Base-by-base conservation (phyloP, 1,140 invertebrate species). In the Drosophila asahinai region DNA sequence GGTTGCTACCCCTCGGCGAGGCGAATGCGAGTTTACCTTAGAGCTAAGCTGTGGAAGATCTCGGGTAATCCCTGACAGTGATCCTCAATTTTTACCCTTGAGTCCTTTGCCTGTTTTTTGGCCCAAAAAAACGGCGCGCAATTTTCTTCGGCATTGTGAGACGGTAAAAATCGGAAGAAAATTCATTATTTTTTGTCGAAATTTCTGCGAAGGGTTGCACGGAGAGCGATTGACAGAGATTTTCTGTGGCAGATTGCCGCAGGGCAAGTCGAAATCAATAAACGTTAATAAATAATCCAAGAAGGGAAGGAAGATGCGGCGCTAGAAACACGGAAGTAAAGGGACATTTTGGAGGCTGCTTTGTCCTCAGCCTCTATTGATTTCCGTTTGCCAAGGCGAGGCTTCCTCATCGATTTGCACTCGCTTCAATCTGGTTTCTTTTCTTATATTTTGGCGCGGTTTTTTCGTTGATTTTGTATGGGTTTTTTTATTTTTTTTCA, bases 51-150 rank as follows among this genome's bases (percentile, higher is more conserved):
- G 89, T 89, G 76, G 79, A 92, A 90, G 89, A 92, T 92, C 90
- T 80, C 80, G 40, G 70, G 71, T 92, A 92, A 92, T 91, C 74
- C 74, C 61, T 54, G 80, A 83, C 80, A 84, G 67, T 89, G 89
- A 91, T 91, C 83, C 86, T 91, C 89, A 80, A 82, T 84, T 91
- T 91, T 89, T 91, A 91, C 89, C 89, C 89, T 91, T 91, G 67
- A 91, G 68, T 83, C 76, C 45, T 48, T 42, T 55, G 12, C 40
- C 36, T 15, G 11, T 38, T 68, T 64, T 73, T 49, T 59, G 17
- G 74, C 54, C 57, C 70, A 68, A 65, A 73, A 73, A 84, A 83
- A 57, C 72, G 72, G 57, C 54, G 72, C 72, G 59, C 67, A 89
- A 72, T 84, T 87, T 83, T 82, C 67, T 82, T 82, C 9, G 68